Conservation (phyloP, 1,140 invertebrate species). For the Ruditapes philippinarum region DNA sequence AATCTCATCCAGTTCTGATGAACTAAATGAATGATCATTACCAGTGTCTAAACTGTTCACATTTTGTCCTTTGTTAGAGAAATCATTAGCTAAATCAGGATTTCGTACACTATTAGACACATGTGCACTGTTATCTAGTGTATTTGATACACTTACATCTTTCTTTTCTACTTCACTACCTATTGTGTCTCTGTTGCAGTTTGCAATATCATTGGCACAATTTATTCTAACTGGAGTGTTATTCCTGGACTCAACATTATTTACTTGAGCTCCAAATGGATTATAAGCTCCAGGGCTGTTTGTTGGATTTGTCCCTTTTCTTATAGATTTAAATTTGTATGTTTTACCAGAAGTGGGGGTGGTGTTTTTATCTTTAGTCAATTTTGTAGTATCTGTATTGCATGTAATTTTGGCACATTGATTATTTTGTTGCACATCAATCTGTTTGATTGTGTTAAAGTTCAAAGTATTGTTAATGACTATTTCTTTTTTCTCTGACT, state of each 20-base stretch:
- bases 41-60: not conserved
- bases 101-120: not conserved
- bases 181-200: too few relatives aligned
- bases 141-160: too few relatives aligned
- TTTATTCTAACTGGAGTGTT: not conserved
- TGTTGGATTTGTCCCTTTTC: not conserved
- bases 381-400: not conserved
- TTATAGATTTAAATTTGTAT: conserved; percentile 42
- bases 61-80: too few relatives aligned
- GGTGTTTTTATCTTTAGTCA: not conserved
- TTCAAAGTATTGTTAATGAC: conserved; percentile 32
- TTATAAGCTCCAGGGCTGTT: not conserved
- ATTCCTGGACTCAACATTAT: not conserved
- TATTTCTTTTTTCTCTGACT: conserved; percentile 1
- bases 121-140: not conserved
- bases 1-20: conserved; percentile 28
- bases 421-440: not conserved
- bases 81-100: too few relatives aligned
- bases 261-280: not conserved
- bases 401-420: not conserved
- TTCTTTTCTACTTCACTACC: too few relatives aligned
- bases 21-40: conserved; percentile 39
- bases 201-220: not conserved
- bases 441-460: not conserved
- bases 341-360: conserved; percentile 1